Conservation (phyloP, 2,797 vertebrate genomes). For the Sebastiscus albofasciatus region DNA sequence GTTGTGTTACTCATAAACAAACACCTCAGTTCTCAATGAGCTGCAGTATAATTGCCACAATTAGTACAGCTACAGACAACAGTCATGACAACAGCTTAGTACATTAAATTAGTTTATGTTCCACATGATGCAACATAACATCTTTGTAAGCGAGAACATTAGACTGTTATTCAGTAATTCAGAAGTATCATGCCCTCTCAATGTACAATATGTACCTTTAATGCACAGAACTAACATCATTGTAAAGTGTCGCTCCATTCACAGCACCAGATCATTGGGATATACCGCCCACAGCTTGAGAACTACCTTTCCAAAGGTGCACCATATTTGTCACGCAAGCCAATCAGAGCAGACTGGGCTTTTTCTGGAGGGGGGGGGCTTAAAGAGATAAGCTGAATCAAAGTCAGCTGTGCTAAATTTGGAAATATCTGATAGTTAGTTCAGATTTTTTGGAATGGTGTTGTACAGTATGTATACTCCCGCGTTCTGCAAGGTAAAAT, state of each 20-base stretch:
- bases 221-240: neutral
- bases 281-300: too few relatives aligned
- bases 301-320: too few relatives aligned
- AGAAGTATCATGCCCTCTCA: neutral
- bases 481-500: too few relatives aligned
- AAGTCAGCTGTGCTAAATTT: too few relatives aligned
- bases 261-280: neutral
- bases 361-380: neutral
- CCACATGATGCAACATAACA: neutral
- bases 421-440: too few relatives aligned
- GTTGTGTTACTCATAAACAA: constrained; percentile 1
- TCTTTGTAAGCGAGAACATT: neutral
- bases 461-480: too few relatives aligned
- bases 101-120: neutral
- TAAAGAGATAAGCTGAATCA: too few relatives aligned
- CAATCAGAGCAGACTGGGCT: neutral
- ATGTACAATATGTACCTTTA: neutral
- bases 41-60: constrained; percentile 19
- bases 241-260: neutral
- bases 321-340: neutral
- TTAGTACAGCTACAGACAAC: constrained; percentile 4
- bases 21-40: neutral
- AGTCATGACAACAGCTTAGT: constrained; percentile 1
- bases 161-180: neutral
- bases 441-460: too few relatives aligned